These are phyloP conservation scores for Clitarchus hookeri DNA, from an alignment of 2,888 invertebrate species.

Conservation along the genomic window DNA sequence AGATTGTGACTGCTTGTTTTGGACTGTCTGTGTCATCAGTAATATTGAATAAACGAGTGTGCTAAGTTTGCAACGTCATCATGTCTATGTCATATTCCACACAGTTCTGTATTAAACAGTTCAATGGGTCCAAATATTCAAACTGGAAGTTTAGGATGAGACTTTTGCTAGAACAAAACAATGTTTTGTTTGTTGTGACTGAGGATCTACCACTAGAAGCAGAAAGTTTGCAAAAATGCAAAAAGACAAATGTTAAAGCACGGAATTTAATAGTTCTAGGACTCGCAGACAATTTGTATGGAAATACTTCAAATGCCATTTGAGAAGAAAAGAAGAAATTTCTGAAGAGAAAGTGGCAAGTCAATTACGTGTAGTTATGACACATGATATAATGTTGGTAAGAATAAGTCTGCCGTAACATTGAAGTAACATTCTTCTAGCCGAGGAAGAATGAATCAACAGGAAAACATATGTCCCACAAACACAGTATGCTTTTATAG, in stretches of 20 bases:
- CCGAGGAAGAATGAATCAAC: neutral
- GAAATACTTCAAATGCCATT: too few relatives aligned
- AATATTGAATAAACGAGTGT: too few relatives aligned
- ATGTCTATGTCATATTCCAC: too few relatives aligned
- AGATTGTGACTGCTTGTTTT: too few relatives aligned
- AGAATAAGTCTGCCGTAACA: neutral
- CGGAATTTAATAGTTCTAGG: too few relatives aligned
- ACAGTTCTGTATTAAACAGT: neutral
- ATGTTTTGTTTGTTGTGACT: neutral
- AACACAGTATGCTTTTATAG: too few relatives aligned
- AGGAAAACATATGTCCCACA: neutral
- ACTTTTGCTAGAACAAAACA: neutral
- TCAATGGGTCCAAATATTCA: neutral
- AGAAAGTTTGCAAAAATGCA: neutral
- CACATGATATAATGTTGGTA: neutral
- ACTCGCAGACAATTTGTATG: too few relatives aligned
- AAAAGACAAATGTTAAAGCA: neutral
- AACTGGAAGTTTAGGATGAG: neutral
- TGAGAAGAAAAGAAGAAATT: neutral
- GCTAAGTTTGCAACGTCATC: too few relatives aligned
- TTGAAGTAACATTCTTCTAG: conserved; percentile 15
- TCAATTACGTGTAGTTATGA: neutral
- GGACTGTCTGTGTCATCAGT: too few relatives aligned
- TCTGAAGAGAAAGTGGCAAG: neutral
- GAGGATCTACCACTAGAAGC: neutral